Conservation (phyloP, 2,888 invertebrate species). For the Clepsis dumicolana region DNA sequence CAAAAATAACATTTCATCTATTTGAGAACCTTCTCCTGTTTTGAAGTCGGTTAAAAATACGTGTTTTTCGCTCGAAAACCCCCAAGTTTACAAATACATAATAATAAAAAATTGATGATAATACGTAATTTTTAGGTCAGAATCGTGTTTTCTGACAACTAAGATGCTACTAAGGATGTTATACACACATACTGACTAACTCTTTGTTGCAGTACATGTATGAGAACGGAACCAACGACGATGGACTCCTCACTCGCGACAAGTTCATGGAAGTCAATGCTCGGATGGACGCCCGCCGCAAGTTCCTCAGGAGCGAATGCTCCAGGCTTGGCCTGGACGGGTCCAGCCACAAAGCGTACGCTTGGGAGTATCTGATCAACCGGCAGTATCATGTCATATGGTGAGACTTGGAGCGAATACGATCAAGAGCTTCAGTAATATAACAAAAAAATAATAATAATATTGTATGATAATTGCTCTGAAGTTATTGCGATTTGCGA, state of each 20-base stretch:
- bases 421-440: too few relatives aligned
- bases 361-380: conserved; percentile 95
- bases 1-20: too few relatives aligned
- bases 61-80: too few relatives aligned
- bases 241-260: conserved; percentile 74
- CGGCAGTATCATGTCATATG: conserved; percentile 93
- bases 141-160: too few relatives aligned
- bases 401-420: conserved; percentile 72
- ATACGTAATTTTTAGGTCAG: too few relatives aligned
- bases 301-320: conserved; percentile 87
- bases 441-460: too few relatives aligned
- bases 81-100: too few relatives aligned
- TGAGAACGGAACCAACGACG: conserved; percentile 78
- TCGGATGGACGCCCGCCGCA: conserved; percentile 86
- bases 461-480: too few relatives aligned
- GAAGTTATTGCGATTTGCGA: too few relatives aligned
- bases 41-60: too few relatives aligned
- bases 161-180: background rate
- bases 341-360: conserved; percentile 89
- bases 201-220: conserved; percentile 79
- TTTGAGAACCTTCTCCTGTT: too few relatives aligned
- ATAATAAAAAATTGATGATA: too few relatives aligned
- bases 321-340: conserved; percentile 87
- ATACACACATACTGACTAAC: conserved; percentile 18
- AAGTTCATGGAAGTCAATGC: conserved; percentile 87